Conservation (phyloP, 2,888 invertebrate genomes). For the Aphodius sticticus region DNA sequence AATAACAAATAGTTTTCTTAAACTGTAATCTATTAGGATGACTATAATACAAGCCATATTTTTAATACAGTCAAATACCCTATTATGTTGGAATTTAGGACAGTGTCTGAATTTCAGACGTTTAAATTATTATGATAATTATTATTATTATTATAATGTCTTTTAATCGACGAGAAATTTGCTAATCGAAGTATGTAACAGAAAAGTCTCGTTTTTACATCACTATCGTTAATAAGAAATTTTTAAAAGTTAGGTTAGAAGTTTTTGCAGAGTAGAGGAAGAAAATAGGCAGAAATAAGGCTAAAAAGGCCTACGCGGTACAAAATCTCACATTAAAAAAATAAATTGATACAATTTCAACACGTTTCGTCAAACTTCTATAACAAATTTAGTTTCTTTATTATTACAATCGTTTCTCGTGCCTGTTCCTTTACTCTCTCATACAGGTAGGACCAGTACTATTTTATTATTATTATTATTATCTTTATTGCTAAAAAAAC, state of each 20-base stretch:
- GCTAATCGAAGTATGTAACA: too few species aligned
- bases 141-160: too few species aligned
- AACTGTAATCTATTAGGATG: too few species aligned
- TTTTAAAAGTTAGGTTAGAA: background rate
- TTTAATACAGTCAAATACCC: too few species aligned
- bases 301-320: constrained; percentile 12
- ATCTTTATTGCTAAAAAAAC: constrained; percentile 17
- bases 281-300: background rate
- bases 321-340: constrained; percentile 35
- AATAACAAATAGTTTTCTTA: too few species aligned
- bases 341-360: constrained; percentile 35
- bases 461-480: constrained; percentile 18
- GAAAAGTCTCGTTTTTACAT: too few species aligned
- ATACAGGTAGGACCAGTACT: constrained; percentile 20
- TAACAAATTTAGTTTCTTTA: constrained; percentile 20
- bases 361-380: constrained; percentile 28
- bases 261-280: background rate
- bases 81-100: too few species aligned
- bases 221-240: background rate
- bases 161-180: too few species aligned
- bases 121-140: too few species aligned
- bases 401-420: background rate
- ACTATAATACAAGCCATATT: too few species aligned
- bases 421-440: background rate
- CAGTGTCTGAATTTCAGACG: too few species aligned